Base-by-base conservation (phyloP, 1,140 invertebrate genomes). In the Armadillidium nasatum region DNA sequence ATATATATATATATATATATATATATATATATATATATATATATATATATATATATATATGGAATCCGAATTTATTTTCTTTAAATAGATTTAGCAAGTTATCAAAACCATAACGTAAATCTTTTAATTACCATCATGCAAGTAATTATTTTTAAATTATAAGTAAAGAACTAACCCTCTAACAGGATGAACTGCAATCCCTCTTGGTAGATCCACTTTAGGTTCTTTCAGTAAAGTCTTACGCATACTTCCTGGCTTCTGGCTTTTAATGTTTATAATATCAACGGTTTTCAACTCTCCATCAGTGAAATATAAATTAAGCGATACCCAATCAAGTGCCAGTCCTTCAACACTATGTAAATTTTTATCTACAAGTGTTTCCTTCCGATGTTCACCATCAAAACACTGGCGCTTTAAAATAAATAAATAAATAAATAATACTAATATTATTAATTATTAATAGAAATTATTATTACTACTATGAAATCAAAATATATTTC, bases 271-370 rank as follows among this genome's bases (percentile, higher is more conserved):
- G 54, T 90, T 85, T 0, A 94, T 90, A 1, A 94, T 89, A 84
- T 95, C 91, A 79, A 96, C 94, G 83, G 85, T 71, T 82, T 81
- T 68, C 81, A 82, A 75, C 75, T 90, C 86, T 46, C 92, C 90
- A 84, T 97, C 94, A 0, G 95, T 93, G 84, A 95, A 96, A 84
- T 96, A 98, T 0, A 98, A 84, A 77, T 95, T 91, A 75, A 94
- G 92, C 0, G 92, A 92, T n/a, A 96, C 89, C 94, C 94, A 97
- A 86, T 98, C 96, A 45, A 93, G 88, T 0, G 94, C 91, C 89
- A 97, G 92, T 10, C 95, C 95, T 86, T 97, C 94, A 23, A 97
- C 92, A 7, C 92, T 93, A 46, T 89, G 88, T 50, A 96, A 85
- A 81, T 91, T 89, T 0, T 86, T 89, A 78, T 91, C 89, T 0